phyloP scores from a whole-genome alignment of 1,140 invertebrate genomes.

The Drosophila mauritiana region DNA sequence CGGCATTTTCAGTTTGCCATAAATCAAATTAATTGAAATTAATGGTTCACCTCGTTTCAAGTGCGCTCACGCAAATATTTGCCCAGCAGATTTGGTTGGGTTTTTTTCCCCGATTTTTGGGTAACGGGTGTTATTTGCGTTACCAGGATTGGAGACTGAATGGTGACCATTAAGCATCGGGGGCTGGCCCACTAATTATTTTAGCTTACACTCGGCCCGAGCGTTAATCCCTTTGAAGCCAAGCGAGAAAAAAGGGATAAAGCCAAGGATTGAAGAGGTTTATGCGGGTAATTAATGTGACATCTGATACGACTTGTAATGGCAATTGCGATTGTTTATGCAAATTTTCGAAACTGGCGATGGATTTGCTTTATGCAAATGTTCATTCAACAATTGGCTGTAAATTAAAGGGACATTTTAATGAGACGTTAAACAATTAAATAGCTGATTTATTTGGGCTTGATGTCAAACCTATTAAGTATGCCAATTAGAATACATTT shows the following conservation, averaged over 20 bases:
- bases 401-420: slow-evolving; percentile 34
- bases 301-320: slow-evolving; percentile 50
- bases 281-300: slow-evolving; percentile 63
- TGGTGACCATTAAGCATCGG: slow-evolving; percentile 41
- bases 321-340: slow-evolving; percentile 37
- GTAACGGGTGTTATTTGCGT: slow-evolving; percentile 14
- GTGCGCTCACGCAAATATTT: slow-evolving; percentile 57
- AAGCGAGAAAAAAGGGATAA: slow-evolving; percentile 31
- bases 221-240: slow-evolving; percentile 58
- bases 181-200: slow-evolving; percentile 65
- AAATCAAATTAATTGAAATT: slow-evolving; percentile 82
- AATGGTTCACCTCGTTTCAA: slow-evolving; percentile 66
- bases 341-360: slow-evolving; percentile 21
- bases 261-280: slow-evolving; percentile 44
- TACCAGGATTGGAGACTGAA: slow-evolving; percentile 30
- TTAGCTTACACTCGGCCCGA: slow-evolving; percentile 55
- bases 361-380: slow-evolving; percentile 29
- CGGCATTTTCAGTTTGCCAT: slow-evolving; percentile 57
- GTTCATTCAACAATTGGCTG: slow-evolving; percentile 42
- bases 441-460: slow-evolving; percentile 22
- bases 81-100: slow-evolving; percentile 27
- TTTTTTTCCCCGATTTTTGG: background rate
- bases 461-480: slow-evolving; percentile 7
- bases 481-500: slow-evolving; percentile 7
- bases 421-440: slow-evolving; percentile 22